Base-by-base conservation (phyloP, 1,140 invertebrate genomes). In the Dreissena polymorpha region DNA sequence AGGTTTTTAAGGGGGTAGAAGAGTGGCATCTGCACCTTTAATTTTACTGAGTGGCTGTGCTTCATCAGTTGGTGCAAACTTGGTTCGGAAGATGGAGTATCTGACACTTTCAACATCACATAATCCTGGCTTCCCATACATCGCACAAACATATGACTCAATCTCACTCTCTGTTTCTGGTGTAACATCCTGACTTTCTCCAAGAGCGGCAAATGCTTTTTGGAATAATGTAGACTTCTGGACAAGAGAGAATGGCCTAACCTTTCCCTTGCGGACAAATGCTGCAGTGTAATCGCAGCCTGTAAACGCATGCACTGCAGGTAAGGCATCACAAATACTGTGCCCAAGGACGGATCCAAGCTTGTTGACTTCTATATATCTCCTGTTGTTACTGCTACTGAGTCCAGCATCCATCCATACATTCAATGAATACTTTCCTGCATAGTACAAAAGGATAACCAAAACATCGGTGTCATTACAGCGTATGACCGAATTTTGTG, bases 321-420 rank as follows among this genome's bases (percentile, higher is more conserved):
- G 71, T 12, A 82, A 50, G 23, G 80, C 80, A 18, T 75, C n/a
- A 27, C 70, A 74, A 18, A 82, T 7, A 65, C 6, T 16, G 0
- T 27, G 63, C 13, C 71, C 80, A 49, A 82, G 21, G 13, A 60
- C 29, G 23, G 29, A 16, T 18, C 49, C 63, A 12, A 82, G 23
- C 21, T 69, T 23, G 8, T 14, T 73, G n/a, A 82, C 55, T 39
- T 74, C 53, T 64, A 73, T 68, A 63, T 23, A 82, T 50, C 69
- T 50, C 25, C 80, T 73, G 23, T 60, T 75, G 27, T 70, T 74
- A n/a, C 65, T 74, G 18, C 55, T 51, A 50, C 16, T 21, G 13
- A 53, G 64, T 49, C 80, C 80, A 65, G 73, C 63, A 63, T 82
- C 80, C 80, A 82, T 82, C 23, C 21, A 82, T 14, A 82, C 63